phyloP scores from a whole-genome alignment of 2,113 vertebrate species.

The Rhinolophus ferrumequinum region DNA sequence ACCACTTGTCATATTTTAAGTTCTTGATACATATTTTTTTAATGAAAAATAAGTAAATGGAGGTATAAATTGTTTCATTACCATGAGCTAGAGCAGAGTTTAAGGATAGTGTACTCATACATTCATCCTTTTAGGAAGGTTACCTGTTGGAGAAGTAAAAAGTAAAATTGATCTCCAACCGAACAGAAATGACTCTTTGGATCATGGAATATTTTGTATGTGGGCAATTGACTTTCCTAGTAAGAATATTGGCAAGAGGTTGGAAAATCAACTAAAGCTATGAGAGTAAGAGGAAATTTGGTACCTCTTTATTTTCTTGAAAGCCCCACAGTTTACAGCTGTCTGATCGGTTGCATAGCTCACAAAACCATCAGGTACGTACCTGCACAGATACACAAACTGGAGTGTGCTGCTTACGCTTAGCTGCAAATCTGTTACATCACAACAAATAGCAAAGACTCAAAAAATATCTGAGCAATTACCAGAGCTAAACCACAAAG shows the following conservation, averaged over 20 bases:
- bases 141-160: neutral
- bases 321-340: neutral
- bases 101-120: neutral
- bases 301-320: neutral
- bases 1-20: neutral
- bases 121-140: neutral
- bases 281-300: neutral
- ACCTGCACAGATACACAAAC: neutral
- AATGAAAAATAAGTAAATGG: neutral
- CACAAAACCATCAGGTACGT: neutral
- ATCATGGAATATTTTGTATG: neutral
- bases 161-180: neutral
- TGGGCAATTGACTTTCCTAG: neutral
- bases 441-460: neutral
- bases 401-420: neutral
- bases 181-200: neutral
- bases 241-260: neutral
- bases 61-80: neutral
- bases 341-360: neutral
- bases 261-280: neutral
- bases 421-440: neutral
- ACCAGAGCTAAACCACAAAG: neutral
- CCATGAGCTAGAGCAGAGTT: neutral
- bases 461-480: neutral
- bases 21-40: constrained; percentile 6